Evolutionary conservation across 2,888 invertebrate species (phyloP).

Genomic region (Ptilodon capucinus): DNA sequence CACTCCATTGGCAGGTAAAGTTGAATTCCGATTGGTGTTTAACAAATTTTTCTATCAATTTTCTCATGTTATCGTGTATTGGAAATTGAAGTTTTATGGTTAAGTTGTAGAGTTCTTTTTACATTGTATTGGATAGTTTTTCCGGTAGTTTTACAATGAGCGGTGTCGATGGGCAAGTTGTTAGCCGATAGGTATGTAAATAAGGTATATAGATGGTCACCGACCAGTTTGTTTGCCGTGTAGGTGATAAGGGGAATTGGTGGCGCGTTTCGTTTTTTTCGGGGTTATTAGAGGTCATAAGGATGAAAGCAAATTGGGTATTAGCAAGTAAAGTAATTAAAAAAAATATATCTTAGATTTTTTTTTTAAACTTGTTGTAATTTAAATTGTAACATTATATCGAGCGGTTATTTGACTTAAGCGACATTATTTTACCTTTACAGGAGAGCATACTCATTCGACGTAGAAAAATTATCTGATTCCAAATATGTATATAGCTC

Average conservation of each 20-base stretch:
- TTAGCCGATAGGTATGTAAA: constrained; percentile 78
- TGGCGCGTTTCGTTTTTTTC: constrained; percentile 27
- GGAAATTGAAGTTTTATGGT: constrained; percentile 22
- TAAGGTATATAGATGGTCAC: constrained; percentile 69
- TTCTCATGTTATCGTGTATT: constrained; percentile 32
- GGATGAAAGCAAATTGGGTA: background rate
- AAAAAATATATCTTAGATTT: too few relatives aligned
- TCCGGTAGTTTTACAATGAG: constrained; percentile 71
- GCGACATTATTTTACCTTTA: too few relatives aligned
- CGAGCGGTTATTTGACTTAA: too few relatives aligned
- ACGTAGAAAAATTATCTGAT: too few relatives aligned
- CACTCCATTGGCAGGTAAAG: constrained; percentile 3
- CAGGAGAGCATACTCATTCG: too few relatives aligned
- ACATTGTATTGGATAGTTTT: constrained; percentile 40
- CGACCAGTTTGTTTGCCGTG: constrained; percentile 55
- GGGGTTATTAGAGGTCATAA: constrained; percentile 34
- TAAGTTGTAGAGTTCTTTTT: constrained; percentile 37
- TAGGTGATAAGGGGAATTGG: constrained; percentile 49
- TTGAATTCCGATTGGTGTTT: constrained; percentile 18
- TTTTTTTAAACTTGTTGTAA: too few relatives aligned
- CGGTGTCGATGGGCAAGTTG: constrained; percentile 72
- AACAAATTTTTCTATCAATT: constrained; percentile 47
- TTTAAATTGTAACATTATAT: too few relatives aligned
- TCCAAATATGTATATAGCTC: too few relatives aligned
- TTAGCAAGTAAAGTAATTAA: too few relatives aligned